Evolutionary conservation across 2,888 invertebrate species (phyloP).

Genomic region (Dasypogon diadema): DNA sequence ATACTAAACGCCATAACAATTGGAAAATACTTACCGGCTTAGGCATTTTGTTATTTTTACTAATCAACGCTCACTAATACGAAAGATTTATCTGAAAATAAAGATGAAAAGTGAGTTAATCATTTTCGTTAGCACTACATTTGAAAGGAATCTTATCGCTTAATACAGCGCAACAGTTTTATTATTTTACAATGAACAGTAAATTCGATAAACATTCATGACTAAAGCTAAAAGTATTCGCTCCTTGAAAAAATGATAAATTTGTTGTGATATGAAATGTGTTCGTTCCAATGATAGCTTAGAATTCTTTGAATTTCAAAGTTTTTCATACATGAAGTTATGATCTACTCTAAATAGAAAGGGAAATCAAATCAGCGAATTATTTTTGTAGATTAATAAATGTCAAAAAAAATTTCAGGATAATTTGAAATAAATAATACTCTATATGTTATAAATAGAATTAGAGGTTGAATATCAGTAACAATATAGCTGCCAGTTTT

Average conservation of each 20-base stretch:
- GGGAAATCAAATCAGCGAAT: no score
- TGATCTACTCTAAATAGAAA: no score
- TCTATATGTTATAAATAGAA: no score
- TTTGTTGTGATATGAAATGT: background rate
- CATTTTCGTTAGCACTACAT: background rate
- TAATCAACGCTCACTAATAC: constrained; percentile 7
- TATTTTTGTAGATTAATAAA: no score
- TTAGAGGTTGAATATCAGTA: no score
- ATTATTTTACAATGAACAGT: background rate
- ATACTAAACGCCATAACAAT: constrained; percentile 8
- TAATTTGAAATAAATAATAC: no score
- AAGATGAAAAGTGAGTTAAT: background rate
- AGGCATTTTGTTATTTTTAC: constrained; percentile 39
- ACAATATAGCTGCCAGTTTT: no score
- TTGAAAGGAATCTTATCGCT: background rate
- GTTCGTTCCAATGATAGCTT: background rate
- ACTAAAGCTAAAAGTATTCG: background rate
- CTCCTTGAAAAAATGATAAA: background rate
- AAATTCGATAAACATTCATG: background rate
- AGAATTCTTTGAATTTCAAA: background rate
- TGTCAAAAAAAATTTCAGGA: no score
- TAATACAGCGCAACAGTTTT: background rate
- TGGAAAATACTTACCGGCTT: constrained; percentile 40
- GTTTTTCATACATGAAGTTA: background rate
- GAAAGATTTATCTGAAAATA: constrained; percentile 42